phyloP scores from a whole-genome alignment of 64 coral and sea anemone genomes.

The Stichodactyla helianthus region DNA sequence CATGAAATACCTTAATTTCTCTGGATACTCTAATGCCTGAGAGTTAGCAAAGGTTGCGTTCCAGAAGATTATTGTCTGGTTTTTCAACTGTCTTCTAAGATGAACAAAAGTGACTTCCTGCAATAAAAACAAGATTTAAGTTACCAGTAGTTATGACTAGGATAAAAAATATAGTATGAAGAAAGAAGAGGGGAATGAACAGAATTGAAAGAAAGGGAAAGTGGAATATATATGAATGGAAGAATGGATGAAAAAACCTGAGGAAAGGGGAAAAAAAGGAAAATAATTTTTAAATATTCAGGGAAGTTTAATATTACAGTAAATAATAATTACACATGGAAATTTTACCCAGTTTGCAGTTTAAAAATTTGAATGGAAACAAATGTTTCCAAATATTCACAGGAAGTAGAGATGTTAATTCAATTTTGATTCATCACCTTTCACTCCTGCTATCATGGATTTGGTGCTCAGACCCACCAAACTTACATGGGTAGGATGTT shows the following conservation, averaged over 20 bases:
- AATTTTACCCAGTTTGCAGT: too few relatives aligned
- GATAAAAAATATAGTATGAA: background rate
- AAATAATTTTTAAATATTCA: background rate
- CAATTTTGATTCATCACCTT: too few relatives aligned
- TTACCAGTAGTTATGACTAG: background rate
- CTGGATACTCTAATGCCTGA: conserved; percentile 47
- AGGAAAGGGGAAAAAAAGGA: background rate
- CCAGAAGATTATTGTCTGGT: conserved; percentile 84
- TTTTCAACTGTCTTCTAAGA: conserved; percentile 57
- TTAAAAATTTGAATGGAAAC: too few relatives aligned
- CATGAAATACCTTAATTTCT: conserved; percentile 50
- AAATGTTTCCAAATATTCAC: too few relatives aligned
- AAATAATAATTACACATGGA: background rate
- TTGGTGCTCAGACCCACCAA: too few relatives aligned
- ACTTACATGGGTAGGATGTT: too few relatives aligned
- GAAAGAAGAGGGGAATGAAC: background rate
- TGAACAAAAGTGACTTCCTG: conserved; percentile 72
- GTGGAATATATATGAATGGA: too few relatives aligned
- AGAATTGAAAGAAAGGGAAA: background rate
- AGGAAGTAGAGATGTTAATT: too few relatives aligned
- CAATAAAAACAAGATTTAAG: background rate
- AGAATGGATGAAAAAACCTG: background rate
- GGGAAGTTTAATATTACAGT: background rate
- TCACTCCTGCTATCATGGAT: too few relatives aligned
- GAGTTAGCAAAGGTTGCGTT: conserved; percentile 83